These are phyloP conservation scores for Eristalis intricaria DNA, from an alignment of 2,888 invertebrate genomes.

Conservation along the genomic window DNA sequence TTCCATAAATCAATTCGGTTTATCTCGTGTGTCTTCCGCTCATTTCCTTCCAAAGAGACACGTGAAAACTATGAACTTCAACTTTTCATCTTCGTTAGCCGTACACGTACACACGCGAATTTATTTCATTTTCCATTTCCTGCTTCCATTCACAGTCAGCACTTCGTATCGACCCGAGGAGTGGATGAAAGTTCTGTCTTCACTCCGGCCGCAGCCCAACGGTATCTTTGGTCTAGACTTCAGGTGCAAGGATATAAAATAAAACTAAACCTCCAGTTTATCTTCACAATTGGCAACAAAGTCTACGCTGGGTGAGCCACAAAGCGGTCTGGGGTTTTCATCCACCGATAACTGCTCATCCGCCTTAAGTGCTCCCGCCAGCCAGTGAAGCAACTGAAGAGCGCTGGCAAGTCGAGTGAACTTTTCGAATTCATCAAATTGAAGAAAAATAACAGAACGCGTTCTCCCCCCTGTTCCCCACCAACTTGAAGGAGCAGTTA, in stretches of 20 bases:
- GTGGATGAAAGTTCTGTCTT: slow-evolving; percentile 53
- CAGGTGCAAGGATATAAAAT: slow-evolving; percentile 15
- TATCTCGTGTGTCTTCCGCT: slow-evolving; percentile 46
- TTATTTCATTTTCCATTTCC: slow-evolving; percentile 70
- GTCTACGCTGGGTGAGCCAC: slow-evolving; percentile 44
- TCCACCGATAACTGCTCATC: not conserved
- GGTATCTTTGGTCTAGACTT: slow-evolving; percentile 61
- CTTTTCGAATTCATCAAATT: slow-evolving; percentile 66
- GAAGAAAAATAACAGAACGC: slow-evolving; percentile 47
- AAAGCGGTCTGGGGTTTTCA: slow-evolving; percentile 48
- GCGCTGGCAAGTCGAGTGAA: slow-evolving; percentile 42
- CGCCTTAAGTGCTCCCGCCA: slow-evolving; percentile 25
- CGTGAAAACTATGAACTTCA: slow-evolving; percentile 41
- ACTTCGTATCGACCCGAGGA: not conserved
- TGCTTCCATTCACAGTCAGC: not conserved
- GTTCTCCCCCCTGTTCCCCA: slow-evolving; percentile 5
- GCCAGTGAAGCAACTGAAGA: not conserved
- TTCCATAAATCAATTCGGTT: slow-evolving; percentile 52
- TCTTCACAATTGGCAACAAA: slow-evolving; percentile 23
- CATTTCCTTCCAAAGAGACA: slow-evolving; percentile 6
- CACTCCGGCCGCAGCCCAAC: not conserved
- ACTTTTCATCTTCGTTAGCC: slow-evolving; percentile 56
- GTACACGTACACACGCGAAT: slow-evolving; percentile 58
- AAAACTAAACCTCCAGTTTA: not conserved
- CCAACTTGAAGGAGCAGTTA: slow-evolving; percentile 39